Base-by-base conservation (phyloP, 2,113 vertebrate species). In the Pica pica region DNA sequence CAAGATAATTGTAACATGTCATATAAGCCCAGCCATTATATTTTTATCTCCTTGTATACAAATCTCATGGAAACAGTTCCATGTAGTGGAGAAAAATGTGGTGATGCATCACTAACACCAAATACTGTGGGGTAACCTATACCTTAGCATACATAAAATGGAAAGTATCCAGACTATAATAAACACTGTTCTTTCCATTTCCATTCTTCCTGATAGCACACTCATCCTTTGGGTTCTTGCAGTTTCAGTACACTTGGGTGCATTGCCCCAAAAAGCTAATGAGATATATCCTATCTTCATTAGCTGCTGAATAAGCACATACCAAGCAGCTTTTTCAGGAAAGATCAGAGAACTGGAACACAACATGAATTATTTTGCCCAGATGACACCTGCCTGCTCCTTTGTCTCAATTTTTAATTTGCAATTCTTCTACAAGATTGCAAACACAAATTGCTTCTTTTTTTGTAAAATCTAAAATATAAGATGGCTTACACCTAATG, bases 351-450 rank as follows among this genome's bases (percentile, higher is more conserved):
- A 57, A 89, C 13, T 52, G 33, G 44, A 91, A 76, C 31, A 81
- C 1, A 2, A 52, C 9, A 42, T 23, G 49, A 87, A 84, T 61
- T 70, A 42, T 84, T 64, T 47, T 41, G 19, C 77, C 87, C 59
- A 93, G 67, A 71, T 12, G 8, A 91, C 87, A 90, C 64, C 68
- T 64, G 33, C 46, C 41, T 90, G 78, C 90, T 31, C 18, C 14
- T 57, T 37, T 52, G 49, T 75, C 80, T 97, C 59, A n/a, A 65
- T 88, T 96, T 96, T 90, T 86, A 94, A 76, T 94, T 93, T 93
- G 41, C 87, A 96, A 77, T 71, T 83, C 90, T 94, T 93, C 50
- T 91, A 11, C 55, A 73, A 92, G 46, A 27, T 5, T 77, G 47
- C 42, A 75, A 93, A 55, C 53, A 76, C 30, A 67, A 89, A 50